Evolutionary conservation across 1,140 invertebrate genomes (phyloP), one percentile per base, ranked within the genome.

Genomic region (Aricia agestis): DNA sequence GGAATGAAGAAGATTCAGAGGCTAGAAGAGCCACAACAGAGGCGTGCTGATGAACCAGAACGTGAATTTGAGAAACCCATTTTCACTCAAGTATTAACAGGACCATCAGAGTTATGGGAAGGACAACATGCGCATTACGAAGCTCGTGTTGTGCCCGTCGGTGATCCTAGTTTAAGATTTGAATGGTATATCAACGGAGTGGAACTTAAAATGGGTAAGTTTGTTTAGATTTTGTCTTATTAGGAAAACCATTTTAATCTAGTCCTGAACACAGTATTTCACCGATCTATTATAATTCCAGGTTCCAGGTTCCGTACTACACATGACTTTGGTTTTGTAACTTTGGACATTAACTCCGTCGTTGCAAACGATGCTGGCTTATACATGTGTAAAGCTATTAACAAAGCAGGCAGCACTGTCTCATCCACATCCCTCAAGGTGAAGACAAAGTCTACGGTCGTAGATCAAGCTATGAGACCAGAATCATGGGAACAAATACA

Each of bases 161-260:
- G 98, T 7, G 98, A 99, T 92, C 94, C 97, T 11, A 96, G 95
- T 78, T 91, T 99, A 61, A 93, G 95, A 80, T 98, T 98, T 77
- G 97, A 98, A 90, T 99, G 98, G 98, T 98, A 96, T 80, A 95
- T 98, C 65, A 99, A 99, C 85, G 98, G 98, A 75, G 94, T 98
- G 17, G 96, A 97, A 93, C 92, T 98, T 69, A 96, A 98, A 93
- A 95, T 97, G 94, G 97, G 96, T 95, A 92, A 87, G 93, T 80
- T 13, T 52, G 1, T 36, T 36, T 36, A 36, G 36, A 36, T 6
- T 36, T 36, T 25, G 3, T 25, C 25, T 3, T 2, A 25, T 25
- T 25, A 25, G 1, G 25, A 25, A 25, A 25, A 25, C 25, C 3
- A 25, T 3, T 25, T 25, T 25, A 25, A 25, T 25, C 3, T 25